Base-by-base conservation (phyloP, 2,797 vertebrate species). In the Lacerta viridis region DNA sequence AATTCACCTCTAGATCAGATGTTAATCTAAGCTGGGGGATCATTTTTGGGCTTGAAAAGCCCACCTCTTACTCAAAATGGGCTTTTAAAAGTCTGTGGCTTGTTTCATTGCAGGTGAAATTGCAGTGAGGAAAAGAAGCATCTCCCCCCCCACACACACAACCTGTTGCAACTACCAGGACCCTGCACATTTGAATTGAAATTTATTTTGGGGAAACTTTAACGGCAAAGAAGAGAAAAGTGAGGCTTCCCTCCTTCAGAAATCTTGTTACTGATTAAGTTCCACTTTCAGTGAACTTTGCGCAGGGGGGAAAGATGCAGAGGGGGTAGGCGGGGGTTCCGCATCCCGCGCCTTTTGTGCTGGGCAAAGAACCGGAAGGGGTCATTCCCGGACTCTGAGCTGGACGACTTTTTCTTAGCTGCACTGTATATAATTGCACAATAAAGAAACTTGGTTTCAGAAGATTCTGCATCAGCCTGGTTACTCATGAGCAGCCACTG, bases 141-240 rank as follows among this genome's bases (percentile, higher is more conserved):
- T 15, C 0, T 3, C 2, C 11, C 3, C 50, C 3, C 50, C 50
- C 50, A n/a, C n/a, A n/a, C n/a, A n/a, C n/a, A n/a, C n/a, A n/a
- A n/a, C 50, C 13, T 15, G 50, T 69, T 13, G 9, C 27, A 29
- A 11, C 25, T 69, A 50, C 15, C 15, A n/a, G 15, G 43, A 59
- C 50, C 55, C n/a, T 33, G 6, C 46, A 55, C 2, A 55, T 55
- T 20, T 80, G 18, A 18, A 18, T 6, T 64, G 61, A 23, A 64
- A 64, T 61, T 20, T 61, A 61, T 8, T 59, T 33, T 79, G n/a
- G 50, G 43, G 2, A 33, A 33, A 79, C 27, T 17, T 33, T n/a
- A n/a, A 20, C 2, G 18, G 17, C 29, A 20, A 33, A 33, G 15
- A 55, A 80, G 50, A 74, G 33, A 17, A 8, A 74, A 17, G 72